A percentile compares a stretch with the other conserved stretches of the same genome.
phyloP scores from a whole-genome alignment of 2,888 invertebrate species.

The Zootermopsis nevadensis region DNA sequence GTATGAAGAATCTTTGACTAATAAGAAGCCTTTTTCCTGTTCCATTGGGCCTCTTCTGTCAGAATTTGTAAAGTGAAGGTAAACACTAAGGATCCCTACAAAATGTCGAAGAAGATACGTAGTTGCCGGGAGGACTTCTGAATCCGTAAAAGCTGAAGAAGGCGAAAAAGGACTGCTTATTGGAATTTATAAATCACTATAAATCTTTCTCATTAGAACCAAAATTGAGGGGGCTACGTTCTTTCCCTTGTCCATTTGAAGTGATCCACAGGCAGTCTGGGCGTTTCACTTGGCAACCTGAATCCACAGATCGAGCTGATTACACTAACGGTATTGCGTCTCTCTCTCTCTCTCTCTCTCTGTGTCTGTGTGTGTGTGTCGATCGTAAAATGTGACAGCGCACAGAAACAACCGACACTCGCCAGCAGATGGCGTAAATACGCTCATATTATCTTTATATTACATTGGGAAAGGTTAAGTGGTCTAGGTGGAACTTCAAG shows the following conservation, averaged over 20 bases:
- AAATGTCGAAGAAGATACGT: too few relatives aligned
- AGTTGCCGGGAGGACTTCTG: too few relatives aligned
- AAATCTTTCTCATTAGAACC: too few relatives aligned
- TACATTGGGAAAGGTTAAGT: not conserved
- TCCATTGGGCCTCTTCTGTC: too few relatives aligned
- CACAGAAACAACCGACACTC: slow-evolving; percentile 2
- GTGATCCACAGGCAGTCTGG: not conserved
- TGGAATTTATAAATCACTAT: too few relatives aligned
- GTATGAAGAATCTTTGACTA: too few relatives aligned
- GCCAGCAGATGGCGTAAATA: not conserved
- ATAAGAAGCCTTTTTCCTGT: too few relatives aligned
- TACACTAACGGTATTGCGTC: not conserved
- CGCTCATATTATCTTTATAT: not conserved
- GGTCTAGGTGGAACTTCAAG: not conserved
- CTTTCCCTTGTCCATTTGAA: not conserved
- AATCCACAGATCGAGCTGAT: not conserved
- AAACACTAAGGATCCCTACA: too few relatives aligned
- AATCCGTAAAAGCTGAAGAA: too few relatives aligned
- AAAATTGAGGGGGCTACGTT: not conserved
- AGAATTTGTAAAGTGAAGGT: too few relatives aligned
- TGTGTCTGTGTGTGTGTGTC: not conserved
- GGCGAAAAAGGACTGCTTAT: too few relatives aligned
- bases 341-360: too few relatives aligned
- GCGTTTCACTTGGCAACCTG: not conserved
- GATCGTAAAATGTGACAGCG: slow-evolving; percentile 1